Base-by-base conservation (phyloP, 2,888 invertebrate species). In the Spodoptera littoralis region DNA sequence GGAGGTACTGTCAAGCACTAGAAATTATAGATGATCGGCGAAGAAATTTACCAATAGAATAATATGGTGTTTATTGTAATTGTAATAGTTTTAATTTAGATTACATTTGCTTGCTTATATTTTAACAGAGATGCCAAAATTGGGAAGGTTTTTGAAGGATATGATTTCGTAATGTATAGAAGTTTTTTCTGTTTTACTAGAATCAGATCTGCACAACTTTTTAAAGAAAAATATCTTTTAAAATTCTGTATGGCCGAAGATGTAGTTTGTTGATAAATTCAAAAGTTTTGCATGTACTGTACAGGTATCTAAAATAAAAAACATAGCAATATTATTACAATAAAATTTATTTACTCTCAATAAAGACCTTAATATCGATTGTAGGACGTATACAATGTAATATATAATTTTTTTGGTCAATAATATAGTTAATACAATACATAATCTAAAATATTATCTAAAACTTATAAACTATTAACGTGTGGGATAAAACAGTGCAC, bases 401-500 rank as follows among this genome's bases (percentile, higher is more conserved):
- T 76, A 82, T 79, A 83, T 82, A 82, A 46, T 52, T 67, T 85
- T 85, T 88, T 88, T 89, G 87, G 87, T 88, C 81, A 80, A 79
- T 84, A 82, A 83, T 77, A 82, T 84, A 84, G 67, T 77, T 76
- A 76, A 73, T 68, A 72, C 77, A 73, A 76, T 60, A 70, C 45
- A 69, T 79, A 79, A 49, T 61, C 77, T 80, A 70, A 68, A 77
- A 60, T 74, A 80, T 60, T 8, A 67, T 60, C 70, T 79, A 82
- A 78, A 65, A 62, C 59, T 81, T 79, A 83, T 60, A 42, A 49
- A 73, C 70, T 79, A 76, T 71, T 70, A 77, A 83, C 83, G 91
- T 92, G 91, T 90, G 80, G 83, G 84, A 84, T 83, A 87, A 88
- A 90, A 91, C 87, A 90, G 91, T 91, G 91, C 90, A 76, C 65